phyloP scores from a whole-genome alignment of 2,888 invertebrate genomes.

The Drosophila nr. perissopoda region DNA sequence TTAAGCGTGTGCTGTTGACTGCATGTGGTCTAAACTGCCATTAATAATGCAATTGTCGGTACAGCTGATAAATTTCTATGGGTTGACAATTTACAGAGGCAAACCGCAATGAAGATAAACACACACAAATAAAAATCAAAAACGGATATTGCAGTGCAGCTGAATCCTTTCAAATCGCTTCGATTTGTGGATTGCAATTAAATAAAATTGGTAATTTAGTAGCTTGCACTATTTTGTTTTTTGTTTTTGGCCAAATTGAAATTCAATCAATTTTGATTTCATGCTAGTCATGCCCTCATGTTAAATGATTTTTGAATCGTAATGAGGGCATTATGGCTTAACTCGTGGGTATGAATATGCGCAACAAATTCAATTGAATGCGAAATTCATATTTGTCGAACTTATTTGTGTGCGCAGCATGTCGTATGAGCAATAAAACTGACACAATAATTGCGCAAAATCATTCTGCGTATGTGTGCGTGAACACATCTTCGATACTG shows the following conservation, averaged over 20 bases:
- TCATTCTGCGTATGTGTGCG: slow-evolving; percentile 14
- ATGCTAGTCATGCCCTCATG: slow-evolving; percentile 20
- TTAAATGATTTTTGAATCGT: slow-evolving; percentile 37
- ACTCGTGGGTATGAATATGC: slow-evolving; percentile 25
- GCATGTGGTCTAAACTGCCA: slow-evolving; percentile 65
- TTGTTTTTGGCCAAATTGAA: slow-evolving; percentile 8
- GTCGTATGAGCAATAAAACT: slow-evolving; percentile 72
- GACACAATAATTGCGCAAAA: slow-evolving; percentile 54
- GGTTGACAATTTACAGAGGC: slow-evolving; percentile 63
- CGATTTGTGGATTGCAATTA: slow-evolving; percentile 18
- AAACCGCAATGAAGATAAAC: slow-evolving; percentile 55
- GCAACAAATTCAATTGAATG: slow-evolving; percentile 56
- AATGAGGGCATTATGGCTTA: slow-evolving; percentile 30
- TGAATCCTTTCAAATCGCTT: slow-evolving; percentile 6
- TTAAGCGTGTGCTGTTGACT: slow-evolving; percentile 35
- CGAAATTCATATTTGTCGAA: slow-evolving; percentile 25
- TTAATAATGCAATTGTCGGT: slow-evolving; percentile 74
- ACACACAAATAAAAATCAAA: slow-evolving; percentile 9
- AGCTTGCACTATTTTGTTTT: neutral
- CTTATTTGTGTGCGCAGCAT: slow-evolving; percentile 62
- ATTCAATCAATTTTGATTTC: slow-evolving; percentile 37
- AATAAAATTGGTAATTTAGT: slow-evolving; percentile 22
- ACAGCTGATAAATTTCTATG: slow-evolving; percentile 71
- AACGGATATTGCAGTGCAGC: neutral
- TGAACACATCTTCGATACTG: slow-evolving; percentile 1